Evolutionary conservation across 2,113 vertebrate species (phyloP), one percentile per base, ranked within the genome.

Genomic region (Tachycineta bicolor): DNA sequence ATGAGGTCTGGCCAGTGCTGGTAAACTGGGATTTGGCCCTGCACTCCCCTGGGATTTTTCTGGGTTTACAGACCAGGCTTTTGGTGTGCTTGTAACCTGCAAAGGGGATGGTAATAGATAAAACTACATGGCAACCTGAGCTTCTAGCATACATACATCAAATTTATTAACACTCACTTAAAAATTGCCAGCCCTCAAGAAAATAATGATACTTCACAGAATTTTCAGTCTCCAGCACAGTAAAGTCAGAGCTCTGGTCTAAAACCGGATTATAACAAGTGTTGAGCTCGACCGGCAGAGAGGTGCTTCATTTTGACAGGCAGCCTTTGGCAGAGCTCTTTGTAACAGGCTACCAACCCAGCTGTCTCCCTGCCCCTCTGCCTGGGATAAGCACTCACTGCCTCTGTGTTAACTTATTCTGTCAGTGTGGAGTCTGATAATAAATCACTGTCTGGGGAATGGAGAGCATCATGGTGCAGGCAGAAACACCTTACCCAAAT

Each of bases 291-390:
- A 70, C 56, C 91, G 34, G 83, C 26, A 1, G 86, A 74, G 76
- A 87, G 44, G 50, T 83, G 52, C 64, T 94, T 91, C 62, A 60
- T 70, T 96, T 87, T 90, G 76, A 91, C 77, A 89, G 34, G 81
- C 65, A 93, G 84, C 44, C 89, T 56, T 83, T 89, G 83, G 73
- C 93, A 94, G 83, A 92, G 44, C 77, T 92, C 84, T 71, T 70
- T 5, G 2, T 75, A 84, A 82, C 77, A 89, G 82, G 74, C 87
- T 94, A 93, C 90, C 83, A 93, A 43, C 64, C 55, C 90, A 95
- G 91, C 92, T 92, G 86, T 83, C 88, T 93, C 75, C 55, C 62
- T 94, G 71, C 79, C 73, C 80, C 91, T 95, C 68, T 92, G 83
- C 55, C 79, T 83, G 69, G 60, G 76, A 83, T 83, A 85, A 83